Evolutionary conservation across 1,140 invertebrate species (phyloP), one percentile per base, ranked within the genome.

Genomic region (Zeugodacus cucurbitae): DNA sequence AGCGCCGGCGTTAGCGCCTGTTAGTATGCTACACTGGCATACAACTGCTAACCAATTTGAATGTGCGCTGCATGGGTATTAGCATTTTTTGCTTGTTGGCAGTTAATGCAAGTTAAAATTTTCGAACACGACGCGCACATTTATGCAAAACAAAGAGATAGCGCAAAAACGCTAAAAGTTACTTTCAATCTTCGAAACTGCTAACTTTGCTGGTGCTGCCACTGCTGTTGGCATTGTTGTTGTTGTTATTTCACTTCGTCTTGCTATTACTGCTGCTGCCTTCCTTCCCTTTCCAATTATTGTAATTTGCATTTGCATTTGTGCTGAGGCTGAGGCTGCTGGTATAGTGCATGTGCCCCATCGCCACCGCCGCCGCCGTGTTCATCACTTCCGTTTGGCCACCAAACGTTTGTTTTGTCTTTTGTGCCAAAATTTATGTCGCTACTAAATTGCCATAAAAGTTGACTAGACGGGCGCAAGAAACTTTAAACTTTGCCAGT

Each of bases 381-480:
- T 14, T 17, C 48, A 54, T 26, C 58, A 17, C 58, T 62, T 26
- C 74, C 74, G 10, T 37, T 41, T 14, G 26, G 37, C n/a, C 74
- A 29, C 74, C 14, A n/a, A n/a, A n/a, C 41, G 41, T 48, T 82
- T 82, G 41, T 82, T 82, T 44, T 82, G 41, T 82, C 74, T 82
- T 82, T 82, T 82, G n/a, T 82, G 41, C 74, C 74, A 82, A 82
- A 82, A 82, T 82, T 82, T 82, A 82, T 82, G 74, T 48, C 74
- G n/a, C 74, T 82, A 82, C 74, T 82, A 82, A 82, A 82, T 82
- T 82, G 74, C 74, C 41, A 82, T 82, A 82, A 82, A 82, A 82
- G 41, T 82, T 82, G 74, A 82, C 74, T 82, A 82, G 74, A 82
- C 74, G 74, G 41, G 74, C 41, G 41, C 41, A 82, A 82, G 74